These are phyloP conservation scores for Jacana jacana DNA, from an alignment of 2,113 vertebrate species.

Conservation along the genomic window DNA sequence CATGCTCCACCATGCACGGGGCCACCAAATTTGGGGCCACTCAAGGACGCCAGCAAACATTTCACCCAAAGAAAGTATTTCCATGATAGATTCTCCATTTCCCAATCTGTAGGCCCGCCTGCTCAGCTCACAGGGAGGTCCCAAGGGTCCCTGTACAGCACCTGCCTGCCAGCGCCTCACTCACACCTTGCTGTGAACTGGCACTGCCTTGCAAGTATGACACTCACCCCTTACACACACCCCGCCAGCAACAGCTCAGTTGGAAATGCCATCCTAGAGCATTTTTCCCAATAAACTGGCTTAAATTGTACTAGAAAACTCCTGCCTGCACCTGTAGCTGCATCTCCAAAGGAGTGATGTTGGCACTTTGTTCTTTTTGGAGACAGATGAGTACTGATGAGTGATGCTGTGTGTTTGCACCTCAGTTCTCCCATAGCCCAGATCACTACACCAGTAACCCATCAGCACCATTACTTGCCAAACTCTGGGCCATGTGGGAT, in stretches of 20 bases:
- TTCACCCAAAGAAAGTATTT: neutral
- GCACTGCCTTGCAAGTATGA: neutral
- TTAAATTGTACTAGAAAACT: neutral
- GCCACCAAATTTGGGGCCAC: neutral
- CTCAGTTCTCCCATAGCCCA: neutral
- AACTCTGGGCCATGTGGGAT: neutral
- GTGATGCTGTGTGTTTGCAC: neutral
- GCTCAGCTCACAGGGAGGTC: neutral
- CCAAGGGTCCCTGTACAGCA: neutral
- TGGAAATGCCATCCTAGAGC: neutral
- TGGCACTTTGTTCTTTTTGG: neutral
- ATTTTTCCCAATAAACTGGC: neutral
- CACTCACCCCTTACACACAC: neutral
- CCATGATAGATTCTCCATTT: neutral
- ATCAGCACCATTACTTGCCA: neutral
- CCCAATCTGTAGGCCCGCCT: neutral
- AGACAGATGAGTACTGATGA: neutral
- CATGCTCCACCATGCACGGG: accelerated
- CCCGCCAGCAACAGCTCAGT: neutral
- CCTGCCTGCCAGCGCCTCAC: neutral
- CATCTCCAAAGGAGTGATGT: neutral
- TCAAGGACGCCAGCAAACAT: neutral
- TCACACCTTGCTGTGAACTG: neutral
- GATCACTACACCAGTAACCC: neutral
- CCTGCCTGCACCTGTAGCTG: neutral